These are phyloP conservation scores for Cebus imitator DNA, from an alignment of 2,113 vertebrate species.

Conservation along the genomic window DNA sequence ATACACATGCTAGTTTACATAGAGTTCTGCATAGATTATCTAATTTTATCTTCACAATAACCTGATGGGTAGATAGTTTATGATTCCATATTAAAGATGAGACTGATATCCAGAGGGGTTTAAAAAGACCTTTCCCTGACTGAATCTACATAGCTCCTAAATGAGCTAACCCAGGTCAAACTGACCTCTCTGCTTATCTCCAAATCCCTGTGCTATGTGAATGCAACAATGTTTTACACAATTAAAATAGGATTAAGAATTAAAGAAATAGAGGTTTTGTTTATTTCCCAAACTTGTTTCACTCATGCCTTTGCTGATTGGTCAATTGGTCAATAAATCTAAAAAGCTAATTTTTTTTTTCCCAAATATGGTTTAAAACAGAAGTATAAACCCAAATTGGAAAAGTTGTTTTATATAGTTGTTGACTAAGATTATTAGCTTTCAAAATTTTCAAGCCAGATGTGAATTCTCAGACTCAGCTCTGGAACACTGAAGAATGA, in stretches of 20 bases:
- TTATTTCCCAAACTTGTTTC: not conserved
- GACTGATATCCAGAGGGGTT: not conserved
- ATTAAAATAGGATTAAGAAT: not conserved
- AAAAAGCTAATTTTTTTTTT: not conserved
- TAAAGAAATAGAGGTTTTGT: not conserved
- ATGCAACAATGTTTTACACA: not conserved
- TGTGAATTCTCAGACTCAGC: constrained; percentile 70
- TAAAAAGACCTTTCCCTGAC: not conserved
- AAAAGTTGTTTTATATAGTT: not conserved
- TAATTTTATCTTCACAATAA: not conserved
- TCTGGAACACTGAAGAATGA: constrained; percentile 70
- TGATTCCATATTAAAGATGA: not conserved
- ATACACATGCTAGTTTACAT: not conserved
- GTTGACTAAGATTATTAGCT: not conserved
- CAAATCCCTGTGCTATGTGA: not conserved
- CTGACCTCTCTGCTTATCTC: not conserved
- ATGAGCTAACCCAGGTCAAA: not conserved
- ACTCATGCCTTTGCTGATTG: not conserved
- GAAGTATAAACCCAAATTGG: not conserved
- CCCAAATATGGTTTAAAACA: not conserved
- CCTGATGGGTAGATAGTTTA: not conserved
- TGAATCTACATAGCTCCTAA: not conserved
- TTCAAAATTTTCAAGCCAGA: constrained; percentile 48
- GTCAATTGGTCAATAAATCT: not conserved
- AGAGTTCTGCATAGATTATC: not conserved